Evolutionary conservation across 2,113 vertebrate species (phyloP), one percentile per base, ranked within the genome.

Genomic region (Narcine bancroftii): DNA sequence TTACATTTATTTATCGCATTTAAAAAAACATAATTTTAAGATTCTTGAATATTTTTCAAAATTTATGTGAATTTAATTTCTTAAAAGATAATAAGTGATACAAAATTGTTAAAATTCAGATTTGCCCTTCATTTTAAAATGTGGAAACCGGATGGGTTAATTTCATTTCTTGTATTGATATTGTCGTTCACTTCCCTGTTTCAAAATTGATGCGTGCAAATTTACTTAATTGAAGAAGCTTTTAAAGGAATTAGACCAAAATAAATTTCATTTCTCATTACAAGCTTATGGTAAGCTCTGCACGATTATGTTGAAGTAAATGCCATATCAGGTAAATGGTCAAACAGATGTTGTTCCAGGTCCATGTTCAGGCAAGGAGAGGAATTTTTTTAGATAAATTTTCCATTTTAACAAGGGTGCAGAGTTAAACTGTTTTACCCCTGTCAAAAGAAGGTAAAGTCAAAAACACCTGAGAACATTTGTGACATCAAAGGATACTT

Each of bases 161-260:
- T 91, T 91, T 91, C 89, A 39, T 9, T 65, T 65, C 33, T 69
- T 39, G 69, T 89, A 65, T 56, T 89, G 85, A 42, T 11, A 53
- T 26, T 15, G 24, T 71, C 36, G 36, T 71, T 91, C 39, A 69
- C 89, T 91, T 91, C 89, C 89, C 42, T 71, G 45, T 91, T 91
- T 71, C 66, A 71, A 17, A 33, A 65, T 45, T 45, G 33, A 69
- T 87, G 29, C 56, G 39, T 47, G 9, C 65, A 42, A 7, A 26
- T 47, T n/a, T 91, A 42, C 26, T 69, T 45, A 39, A 17, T 69
- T 91, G 63, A 13, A 71, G 42, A 69, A 71, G 26, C 47, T 47
- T 26, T 26, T 91, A 45, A 47, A 69, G 69, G 89, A 42, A 91
- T 91, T 39, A 69, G 10, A 15, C 63, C 45, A 91, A 15, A 47